A percentile compares a stretch with the other conserved stretches of the same genome.
phyloP scores from a whole-genome alignment of 2,797 vertebrate species.

The Jordanella pulchra region DNA sequence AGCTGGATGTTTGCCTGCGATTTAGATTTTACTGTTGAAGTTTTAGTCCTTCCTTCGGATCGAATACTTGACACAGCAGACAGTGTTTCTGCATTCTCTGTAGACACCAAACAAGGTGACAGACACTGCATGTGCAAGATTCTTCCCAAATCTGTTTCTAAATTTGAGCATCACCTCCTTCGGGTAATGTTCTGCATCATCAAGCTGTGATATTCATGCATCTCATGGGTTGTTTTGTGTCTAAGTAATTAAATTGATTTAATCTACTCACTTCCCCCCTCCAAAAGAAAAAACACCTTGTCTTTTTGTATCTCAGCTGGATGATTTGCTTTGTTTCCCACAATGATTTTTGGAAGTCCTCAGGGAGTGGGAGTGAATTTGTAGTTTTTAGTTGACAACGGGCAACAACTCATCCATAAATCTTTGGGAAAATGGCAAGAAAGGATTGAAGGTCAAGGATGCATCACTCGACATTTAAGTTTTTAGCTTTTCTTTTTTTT shows the following conservation, averaged over 20 bases:
- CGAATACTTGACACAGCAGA: constrained; percentile 38
- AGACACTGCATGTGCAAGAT: constrained; percentile 7
- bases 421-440: neutral
- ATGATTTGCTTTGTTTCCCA: constrained; percentile 28
- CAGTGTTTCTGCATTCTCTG: constrained; percentile 41
- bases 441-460: constrained; percentile 23
- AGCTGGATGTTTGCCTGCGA: constrained; percentile 19
- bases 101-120: constrained; percentile 10
- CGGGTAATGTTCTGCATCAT: constrained; percentile 14
- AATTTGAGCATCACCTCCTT: constrained; percentile 14
- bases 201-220: constrained; percentile 15
- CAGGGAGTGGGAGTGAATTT: constrained; percentile 7
- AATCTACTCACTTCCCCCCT: constrained; percentile 8
- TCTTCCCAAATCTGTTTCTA: constrained; percentile 15
- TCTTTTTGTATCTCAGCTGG: constrained; percentile 16
- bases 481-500: neutral
- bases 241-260: constrained; percentile 35
- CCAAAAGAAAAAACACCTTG: constrained; percentile 2
- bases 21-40: constrained; percentile 44
- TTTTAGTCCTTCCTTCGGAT: constrained; percentile 14
- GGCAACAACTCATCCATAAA: constrained; percentile 4
- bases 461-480: neutral
- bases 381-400: constrained; percentile 22
- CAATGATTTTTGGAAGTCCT: constrained; percentile 13
- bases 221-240: constrained; percentile 22